A percentile compares a stretch with the other conserved stretches of the same genome.
Conservation (phyloP, 2,888 invertebrate genomes). For the Pogonocherus hispidulus region DNA sequence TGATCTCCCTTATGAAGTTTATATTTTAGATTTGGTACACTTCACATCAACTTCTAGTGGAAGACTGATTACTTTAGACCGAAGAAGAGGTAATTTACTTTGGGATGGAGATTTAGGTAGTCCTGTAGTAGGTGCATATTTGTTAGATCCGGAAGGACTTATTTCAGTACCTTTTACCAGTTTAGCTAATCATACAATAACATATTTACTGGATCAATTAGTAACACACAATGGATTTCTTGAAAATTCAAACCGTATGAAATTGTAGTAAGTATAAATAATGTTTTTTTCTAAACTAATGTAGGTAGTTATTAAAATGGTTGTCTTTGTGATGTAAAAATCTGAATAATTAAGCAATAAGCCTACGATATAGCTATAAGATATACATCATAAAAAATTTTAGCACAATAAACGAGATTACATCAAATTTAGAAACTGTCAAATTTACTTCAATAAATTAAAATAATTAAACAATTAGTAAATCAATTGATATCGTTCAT, state of each 20-base stretch:
- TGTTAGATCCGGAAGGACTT: slow-evolving; percentile 82
- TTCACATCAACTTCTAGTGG: slow-evolving; percentile 93
- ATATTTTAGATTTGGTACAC: slow-evolving; percentile 81
- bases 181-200: slow-evolving; percentile 88
- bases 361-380: too few species aligned
- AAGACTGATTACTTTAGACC: slow-evolving; percentile 86
- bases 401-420: too few species aligned
- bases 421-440: too few species aligned
- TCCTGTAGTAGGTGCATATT: slow-evolving; percentile 92
- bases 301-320: too few species aligned
- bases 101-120: slow-evolving; percentile 92
- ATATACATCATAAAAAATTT: too few species aligned
- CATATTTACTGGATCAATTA: slow-evolving; percentile 69
- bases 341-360: too few species aligned
- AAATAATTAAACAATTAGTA: too few species aligned
- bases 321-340: too few species aligned
- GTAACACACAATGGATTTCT: slow-evolving; percentile 62
- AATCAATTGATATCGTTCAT: too few species aligned
- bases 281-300: too few species aligned
- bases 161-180: slow-evolving; percentile 90
- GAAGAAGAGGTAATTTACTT: slow-evolving; percentile 82
- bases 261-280: slow-evolving; percentile 71
- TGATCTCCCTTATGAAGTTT: too few species aligned
- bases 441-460: too few species aligned
- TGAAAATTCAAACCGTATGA: slow-evolving; percentile 69